Percentiles rank a stretch among this genome's conserved stretches.
Conservation (phyloP, 2,113 vertebrate genomes). For the Zapus hudsonius region DNA sequence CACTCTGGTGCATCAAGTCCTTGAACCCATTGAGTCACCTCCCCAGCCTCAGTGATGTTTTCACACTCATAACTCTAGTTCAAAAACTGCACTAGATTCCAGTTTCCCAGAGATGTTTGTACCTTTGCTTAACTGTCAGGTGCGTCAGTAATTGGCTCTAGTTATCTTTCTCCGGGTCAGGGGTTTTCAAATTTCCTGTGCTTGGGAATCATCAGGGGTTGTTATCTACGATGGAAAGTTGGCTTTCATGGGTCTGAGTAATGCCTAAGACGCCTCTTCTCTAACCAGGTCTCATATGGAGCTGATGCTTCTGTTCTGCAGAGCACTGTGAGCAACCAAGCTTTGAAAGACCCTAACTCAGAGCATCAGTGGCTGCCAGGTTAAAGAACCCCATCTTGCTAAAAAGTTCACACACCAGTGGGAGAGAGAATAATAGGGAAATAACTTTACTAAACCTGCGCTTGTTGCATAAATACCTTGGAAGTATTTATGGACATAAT, state of each 20-base stretch:
- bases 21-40: too few species aligned
- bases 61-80: slow-evolving; percentile 11
- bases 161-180: neutral
- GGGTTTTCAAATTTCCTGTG: slow-evolving; percentile 26
- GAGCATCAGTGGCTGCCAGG: neutral
- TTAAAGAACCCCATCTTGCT: neutral
- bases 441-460: neutral
- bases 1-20: too few species aligned
- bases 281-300: neutral
- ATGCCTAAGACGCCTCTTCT: neutral
- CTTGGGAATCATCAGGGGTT: neutral
- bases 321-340: neutral
- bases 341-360: neutral
- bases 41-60: neutral
- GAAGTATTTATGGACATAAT: neutral
- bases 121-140: slow-evolving; percentile 34
- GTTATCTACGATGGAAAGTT: slow-evolving; percentile 48
- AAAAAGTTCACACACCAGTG: neutral
- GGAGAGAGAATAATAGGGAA: neutral
- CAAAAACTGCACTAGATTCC: neutral
- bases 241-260: neutral
- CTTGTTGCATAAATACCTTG: neutral
- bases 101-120: slow-evolving; percentile 19
- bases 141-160: slow-evolving; percentile 13
- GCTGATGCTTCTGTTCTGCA: neutral